These are phyloP conservation scores for Bombus impatiens DNA, from an alignment of 1,140 invertebrate genomes.

Conservation along the genomic window DNA sequence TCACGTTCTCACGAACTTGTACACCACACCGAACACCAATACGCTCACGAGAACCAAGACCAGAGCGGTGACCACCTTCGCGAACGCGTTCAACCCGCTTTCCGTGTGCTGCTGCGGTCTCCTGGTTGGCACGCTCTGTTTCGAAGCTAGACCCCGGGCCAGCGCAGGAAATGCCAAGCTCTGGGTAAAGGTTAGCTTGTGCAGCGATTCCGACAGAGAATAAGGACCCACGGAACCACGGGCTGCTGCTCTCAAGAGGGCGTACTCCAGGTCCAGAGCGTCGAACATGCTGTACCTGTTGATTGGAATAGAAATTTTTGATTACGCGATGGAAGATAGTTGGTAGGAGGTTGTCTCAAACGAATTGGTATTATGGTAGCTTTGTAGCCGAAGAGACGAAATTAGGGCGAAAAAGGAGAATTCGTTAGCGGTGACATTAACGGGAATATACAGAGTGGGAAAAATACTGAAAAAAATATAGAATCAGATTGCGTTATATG, in stretches of 20 bases:
- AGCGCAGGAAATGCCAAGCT: slow-evolving; percentile 88
- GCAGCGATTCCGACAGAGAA: slow-evolving; percentile 87
- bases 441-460: too few species aligned
- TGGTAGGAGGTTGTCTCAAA: too few species aligned
- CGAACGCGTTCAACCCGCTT: slow-evolving; percentile 87
- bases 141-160: slow-evolving; percentile 86
- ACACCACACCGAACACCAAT: slow-evolving; percentile 89
- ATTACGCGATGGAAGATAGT: too few species aligned
- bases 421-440: too few species aligned
- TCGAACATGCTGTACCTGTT: slow-evolving; percentile 87
- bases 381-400: too few species aligned
- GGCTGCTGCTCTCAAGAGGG: slow-evolving; percentile 86
- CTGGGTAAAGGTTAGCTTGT: slow-evolving; percentile 90
- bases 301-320: neutral
- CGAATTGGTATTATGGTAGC: accelerated
- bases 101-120: slow-evolving; percentile 84
- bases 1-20: slow-evolving; percentile 90
- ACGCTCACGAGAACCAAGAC: slow-evolving; percentile 88
- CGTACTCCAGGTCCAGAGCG: slow-evolving; percentile 88
- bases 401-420: too few species aligned
- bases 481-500: too few species aligned
- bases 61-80: slow-evolving; percentile 88
- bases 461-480: too few species aligned
- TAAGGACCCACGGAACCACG: slow-evolving; percentile 88
- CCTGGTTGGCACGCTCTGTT: slow-evolving; percentile 84